These are phyloP conservation scores for Silurus lanzhouensis DNA, from an alignment of 2,797 vertebrate species.

Conservation along the genomic window DNA sequence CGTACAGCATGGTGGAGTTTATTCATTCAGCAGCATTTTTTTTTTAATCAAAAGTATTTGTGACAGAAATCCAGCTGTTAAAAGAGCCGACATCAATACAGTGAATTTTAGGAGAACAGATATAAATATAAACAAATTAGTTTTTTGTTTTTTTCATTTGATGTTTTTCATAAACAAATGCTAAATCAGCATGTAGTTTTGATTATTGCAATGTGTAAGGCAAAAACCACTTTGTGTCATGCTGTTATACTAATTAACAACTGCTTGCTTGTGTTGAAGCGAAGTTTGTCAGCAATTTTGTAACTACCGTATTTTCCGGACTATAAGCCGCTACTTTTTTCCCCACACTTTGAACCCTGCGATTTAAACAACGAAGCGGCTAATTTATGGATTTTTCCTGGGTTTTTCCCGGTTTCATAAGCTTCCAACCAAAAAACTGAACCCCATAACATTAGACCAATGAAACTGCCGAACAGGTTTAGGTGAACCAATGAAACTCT, in stretches of 20 bases:
- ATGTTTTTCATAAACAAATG: neutral
- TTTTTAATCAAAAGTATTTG: neutral
- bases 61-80: neutral
- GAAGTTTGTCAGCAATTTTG: too few relatives aligned
- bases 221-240: neutral
- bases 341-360: too few relatives aligned
- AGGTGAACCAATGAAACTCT: too few relatives aligned
- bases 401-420: too few relatives aligned
- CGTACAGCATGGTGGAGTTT: constrained; percentile 26
- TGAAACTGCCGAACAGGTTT: too few relatives aligned
- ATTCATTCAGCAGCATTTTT: neutral
- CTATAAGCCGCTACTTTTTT: too few relatives aligned
- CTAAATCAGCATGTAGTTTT: neutral
- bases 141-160: neutral
- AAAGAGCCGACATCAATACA: neutral
- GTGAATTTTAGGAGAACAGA: neutral
- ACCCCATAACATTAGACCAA: too few relatives aligned
- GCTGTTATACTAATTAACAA: neutral
- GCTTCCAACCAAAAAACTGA: too few relatives aligned
- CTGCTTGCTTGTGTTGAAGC: neutral
- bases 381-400: too few relatives aligned
- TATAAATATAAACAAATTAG: neutral
- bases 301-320: too few relatives aligned
- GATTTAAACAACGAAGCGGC: too few relatives aligned
- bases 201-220: neutral